Evolutionary conservation across 2,797 vertebrate genomes (phyloP), one percentile per base, ranked within the genome.

Genomic region (Euphonia xanthogaster): DNA sequence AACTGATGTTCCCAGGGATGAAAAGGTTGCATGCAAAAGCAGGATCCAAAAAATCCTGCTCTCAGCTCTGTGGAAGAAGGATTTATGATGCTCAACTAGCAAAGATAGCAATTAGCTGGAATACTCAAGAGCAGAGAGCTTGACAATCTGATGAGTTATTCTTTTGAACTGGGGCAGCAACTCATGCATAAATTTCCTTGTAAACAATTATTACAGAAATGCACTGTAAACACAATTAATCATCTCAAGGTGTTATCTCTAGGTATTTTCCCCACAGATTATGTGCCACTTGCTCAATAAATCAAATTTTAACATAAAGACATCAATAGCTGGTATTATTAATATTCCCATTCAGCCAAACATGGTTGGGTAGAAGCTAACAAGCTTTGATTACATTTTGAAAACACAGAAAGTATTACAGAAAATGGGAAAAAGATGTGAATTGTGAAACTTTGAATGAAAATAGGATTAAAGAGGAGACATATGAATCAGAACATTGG

Each of bases 191-290:
- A 96, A 97, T 94, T 90, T 95, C 93, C 93, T 96, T 96, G 85
- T 97, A 97, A 97, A 97, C 87, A 97, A 97, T 97, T 97, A 97
- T 96, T 97, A 95, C 88, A 97, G 83, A 90, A 96, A 96, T 95
- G 88, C 95, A 93, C 95, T 93, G 92, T 96, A 97, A 97, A 97
- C 93, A 97, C 94, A 96, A 97, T 97, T 96, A 97, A 97, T 97
- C 92, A 96, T 97, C 89, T 94, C 95, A 96, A 94, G 95, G 91
- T 95, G 95, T 97, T 97, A 97, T 96, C 96, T 96, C 90, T 94
- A 97, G 96, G 97, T 96, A 97, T 97, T 97, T 95, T 89, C 84
- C 81, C 90, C 83, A 93, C 95, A 93, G 77, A 96, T 96, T 96
- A 96, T 87, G 80, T 96, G 90, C 88, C 90, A 87, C 89, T 94